Evolutionary conservation across 2,113 vertebrate species (phyloP).

Genomic region (Bettongia penicillata): DNA sequence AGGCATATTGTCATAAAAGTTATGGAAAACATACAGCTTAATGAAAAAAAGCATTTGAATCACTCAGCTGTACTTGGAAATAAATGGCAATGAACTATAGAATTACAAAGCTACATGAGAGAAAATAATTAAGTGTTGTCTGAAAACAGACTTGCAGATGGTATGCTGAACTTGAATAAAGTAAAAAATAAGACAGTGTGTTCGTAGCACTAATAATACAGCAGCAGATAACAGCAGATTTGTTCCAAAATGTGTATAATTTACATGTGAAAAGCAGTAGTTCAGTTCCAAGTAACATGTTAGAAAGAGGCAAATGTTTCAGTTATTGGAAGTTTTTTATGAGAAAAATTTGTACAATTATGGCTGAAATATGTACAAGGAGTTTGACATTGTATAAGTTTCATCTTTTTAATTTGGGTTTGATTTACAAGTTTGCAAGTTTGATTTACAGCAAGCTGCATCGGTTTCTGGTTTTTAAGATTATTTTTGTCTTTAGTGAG

Average conservation of each 20-base stretch:
- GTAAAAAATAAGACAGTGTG: background rate
- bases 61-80: background rate
- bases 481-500: too few species aligned
- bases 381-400: background rate
- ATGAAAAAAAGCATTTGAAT: background rate
- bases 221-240: slow-evolving; percentile 2
- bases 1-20: background rate
- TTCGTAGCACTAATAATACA: background rate
- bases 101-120: background rate
- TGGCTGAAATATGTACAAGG: accelerated
- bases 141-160: background rate
- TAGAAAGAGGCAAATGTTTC: background rate
- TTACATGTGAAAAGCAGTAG: background rate
- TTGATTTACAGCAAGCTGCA: background rate
- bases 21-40: slow-evolving; percentile 14
- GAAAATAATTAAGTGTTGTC: background rate
- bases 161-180: slow-evolving; percentile 13
- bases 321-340: background rate
- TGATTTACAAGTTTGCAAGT: background rate
- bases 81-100: background rate
- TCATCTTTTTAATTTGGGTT: background rate
- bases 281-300: background rate
- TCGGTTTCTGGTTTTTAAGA: background rate
- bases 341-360: background rate
- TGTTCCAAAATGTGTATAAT: background rate